Conservation (phyloP, 2,113 vertebrate species). For the Mus musculus region DNA sequence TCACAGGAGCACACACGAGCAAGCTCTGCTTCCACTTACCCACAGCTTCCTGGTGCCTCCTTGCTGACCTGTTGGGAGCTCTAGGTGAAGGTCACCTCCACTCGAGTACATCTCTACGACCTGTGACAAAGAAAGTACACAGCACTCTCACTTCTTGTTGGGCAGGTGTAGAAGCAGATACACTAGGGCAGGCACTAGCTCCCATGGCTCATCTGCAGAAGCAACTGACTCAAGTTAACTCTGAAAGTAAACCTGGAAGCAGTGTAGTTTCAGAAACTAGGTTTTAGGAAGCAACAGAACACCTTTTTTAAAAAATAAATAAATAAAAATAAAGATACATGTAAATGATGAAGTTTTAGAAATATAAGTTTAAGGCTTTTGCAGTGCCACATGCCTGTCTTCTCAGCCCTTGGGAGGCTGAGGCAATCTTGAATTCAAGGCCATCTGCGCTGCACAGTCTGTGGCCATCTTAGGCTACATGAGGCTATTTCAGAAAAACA, state of each 20-base stretch:
- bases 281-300: slow-evolving; percentile 21
- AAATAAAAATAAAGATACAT: background rate
- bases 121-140: slow-evolving; percentile 79
- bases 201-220: background rate
- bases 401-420: background rate
- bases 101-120: slow-evolving; percentile 99
- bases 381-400: background rate
- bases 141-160: background rate
- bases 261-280: background rate
- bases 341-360: slow-evolving; percentile 16
- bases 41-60: slow-evolving; percentile 95
- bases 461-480: background rate
- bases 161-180: background rate
- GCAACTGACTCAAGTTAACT: slow-evolving; percentile 23
- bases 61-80: slow-evolving; percentile 98
- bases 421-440: background rate
- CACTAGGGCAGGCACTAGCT: background rate
- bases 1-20: background rate
- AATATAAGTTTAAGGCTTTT: background rate
- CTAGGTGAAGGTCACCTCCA: slow-evolving; percentile 97
- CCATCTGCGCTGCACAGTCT: background rate
- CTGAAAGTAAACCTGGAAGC: slow-evolving; percentile 42
- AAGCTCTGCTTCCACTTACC: slow-evolving; percentile 86
- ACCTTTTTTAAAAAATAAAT: background rate
- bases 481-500: slow-evolving; percentile 4